These are phyloP conservation scores for Heterocephalus glaber DNA, from an alignment of 2,113 vertebrate species.

Conservation along the genomic window DNA sequence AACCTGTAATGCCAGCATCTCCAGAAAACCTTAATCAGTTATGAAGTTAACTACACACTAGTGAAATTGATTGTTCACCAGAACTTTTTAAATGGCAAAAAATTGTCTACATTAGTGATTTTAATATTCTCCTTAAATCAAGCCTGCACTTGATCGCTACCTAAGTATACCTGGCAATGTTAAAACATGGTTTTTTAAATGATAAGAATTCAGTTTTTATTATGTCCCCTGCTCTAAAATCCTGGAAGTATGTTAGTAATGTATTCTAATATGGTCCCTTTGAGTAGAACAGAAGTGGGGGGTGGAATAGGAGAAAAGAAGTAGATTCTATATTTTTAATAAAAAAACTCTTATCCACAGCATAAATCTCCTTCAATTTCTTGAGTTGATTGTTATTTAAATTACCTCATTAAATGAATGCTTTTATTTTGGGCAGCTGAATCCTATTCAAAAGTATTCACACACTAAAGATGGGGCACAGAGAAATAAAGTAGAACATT, in stretches of 20 bases:
- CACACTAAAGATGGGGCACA: neutral
- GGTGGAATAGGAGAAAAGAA: neutral
- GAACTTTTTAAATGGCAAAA: neutral
- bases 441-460: conserved; percentile 53
- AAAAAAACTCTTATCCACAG: conserved; percentile 17
- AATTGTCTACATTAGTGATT: neutral
- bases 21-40: neutral
- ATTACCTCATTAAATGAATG: conserved; percentile 28
- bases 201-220: neutral
- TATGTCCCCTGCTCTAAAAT: neutral
- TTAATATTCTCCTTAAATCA: conserved; percentile 33
- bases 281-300: neutral
- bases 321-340: conserved; percentile 14
- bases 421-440: conserved; percentile 46
- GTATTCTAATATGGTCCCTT: neutral
- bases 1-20: neutral
- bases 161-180: neutral
- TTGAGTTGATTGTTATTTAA: conserved; percentile 32
- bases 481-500: conserved; percentile 29
- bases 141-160: neutral
- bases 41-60: neutral
- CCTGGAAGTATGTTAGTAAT: neutral
- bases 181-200: neutral
- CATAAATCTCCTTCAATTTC: conserved; percentile 9
- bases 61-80: neutral